Conservation (phyloP, 30 jellyfish, hydroid and myxozoan species). For the Sanderia malayensis region DNA sequence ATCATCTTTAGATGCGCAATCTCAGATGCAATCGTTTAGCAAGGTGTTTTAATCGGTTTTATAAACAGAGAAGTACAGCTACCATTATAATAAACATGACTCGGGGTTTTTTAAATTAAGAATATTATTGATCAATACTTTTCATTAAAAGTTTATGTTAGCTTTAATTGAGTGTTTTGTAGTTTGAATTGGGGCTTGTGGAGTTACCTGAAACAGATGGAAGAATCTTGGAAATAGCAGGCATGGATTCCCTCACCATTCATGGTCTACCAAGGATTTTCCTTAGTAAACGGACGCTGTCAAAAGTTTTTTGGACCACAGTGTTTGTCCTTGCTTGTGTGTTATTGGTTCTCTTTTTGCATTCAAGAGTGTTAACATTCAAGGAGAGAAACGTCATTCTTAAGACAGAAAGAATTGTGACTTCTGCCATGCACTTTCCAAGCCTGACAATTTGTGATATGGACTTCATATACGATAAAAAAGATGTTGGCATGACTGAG, state of each 20-base stretch:
- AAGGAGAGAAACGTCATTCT: not conserved
- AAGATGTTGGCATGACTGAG: not conserved
- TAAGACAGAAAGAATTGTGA: not conserved
- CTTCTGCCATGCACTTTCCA: not conserved
- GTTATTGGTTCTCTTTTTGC: not conserved
- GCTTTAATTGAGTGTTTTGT: no score
- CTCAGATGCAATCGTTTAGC: no score
- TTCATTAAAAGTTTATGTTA: no score
- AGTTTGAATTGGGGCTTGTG: no score
- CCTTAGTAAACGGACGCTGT: not conserved
- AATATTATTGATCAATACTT: no score
- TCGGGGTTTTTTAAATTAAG: no score
- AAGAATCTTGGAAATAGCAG: not conserved
- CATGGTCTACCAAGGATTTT: conserved; percentile 5
- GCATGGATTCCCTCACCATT: conserved; percentile 4
- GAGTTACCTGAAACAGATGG: no score
- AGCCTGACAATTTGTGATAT: not conserved
- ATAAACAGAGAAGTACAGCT: no score
- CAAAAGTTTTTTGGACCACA: not conserved
- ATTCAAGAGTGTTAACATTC: not conserved
- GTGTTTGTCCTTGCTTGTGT: not conserved
- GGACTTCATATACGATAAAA: not conserved
- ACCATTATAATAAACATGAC: no score
- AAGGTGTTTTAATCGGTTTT: no score
- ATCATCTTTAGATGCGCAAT: no score